phyloP scores from a whole-genome alignment of 2,888 invertebrate species.

The Congeria kusceri region DNA sequence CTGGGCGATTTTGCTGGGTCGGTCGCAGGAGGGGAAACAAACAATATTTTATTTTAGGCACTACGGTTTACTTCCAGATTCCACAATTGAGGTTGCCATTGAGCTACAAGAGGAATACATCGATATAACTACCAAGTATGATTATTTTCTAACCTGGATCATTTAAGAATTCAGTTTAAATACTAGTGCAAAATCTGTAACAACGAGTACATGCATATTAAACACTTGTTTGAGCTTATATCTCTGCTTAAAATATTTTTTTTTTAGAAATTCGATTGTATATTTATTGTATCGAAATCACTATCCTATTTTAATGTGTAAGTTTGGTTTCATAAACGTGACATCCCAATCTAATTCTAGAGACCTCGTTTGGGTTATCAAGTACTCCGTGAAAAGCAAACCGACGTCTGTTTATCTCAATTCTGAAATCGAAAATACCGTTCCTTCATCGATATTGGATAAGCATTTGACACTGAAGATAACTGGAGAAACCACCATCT shows the following conservation, averaged over 20 bases:
- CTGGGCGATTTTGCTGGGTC: too few species aligned
- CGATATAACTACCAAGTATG: slow-evolving; percentile 6
- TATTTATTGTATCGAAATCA: too few species aligned
- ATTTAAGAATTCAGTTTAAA: too few species aligned
- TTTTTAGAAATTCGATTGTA: too few species aligned
- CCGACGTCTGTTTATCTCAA: not conserved
- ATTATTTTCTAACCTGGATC: not conserved
- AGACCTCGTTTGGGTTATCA: slow-evolving; percentile 27
- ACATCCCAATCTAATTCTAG: slow-evolving; percentile 9
- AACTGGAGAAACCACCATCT: not conserved
- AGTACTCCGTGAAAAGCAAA: slow-evolving; percentile 40
- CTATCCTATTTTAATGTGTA: too few species aligned
- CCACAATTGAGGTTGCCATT: slow-evolving; percentile 23
- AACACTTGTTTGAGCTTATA: too few species aligned
- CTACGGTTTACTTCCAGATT: slow-evolving; percentile 18
- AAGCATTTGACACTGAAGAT: slow-evolving; percentile 5
- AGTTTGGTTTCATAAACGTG: too few species aligned
- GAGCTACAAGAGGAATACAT: slow-evolving; percentile 48
- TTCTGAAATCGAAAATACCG: slow-evolving; percentile 1
- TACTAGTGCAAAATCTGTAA: too few species aligned
- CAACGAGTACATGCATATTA: too few species aligned
- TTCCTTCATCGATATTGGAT: not conserved
- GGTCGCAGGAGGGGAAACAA: too few species aligned
- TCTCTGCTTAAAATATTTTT: too few species aligned
- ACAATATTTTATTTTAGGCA: too few species aligned